Evolutionary conservation across 2,113 vertebrate species (phyloP).

Genomic region (Mungos mungo): DNA sequence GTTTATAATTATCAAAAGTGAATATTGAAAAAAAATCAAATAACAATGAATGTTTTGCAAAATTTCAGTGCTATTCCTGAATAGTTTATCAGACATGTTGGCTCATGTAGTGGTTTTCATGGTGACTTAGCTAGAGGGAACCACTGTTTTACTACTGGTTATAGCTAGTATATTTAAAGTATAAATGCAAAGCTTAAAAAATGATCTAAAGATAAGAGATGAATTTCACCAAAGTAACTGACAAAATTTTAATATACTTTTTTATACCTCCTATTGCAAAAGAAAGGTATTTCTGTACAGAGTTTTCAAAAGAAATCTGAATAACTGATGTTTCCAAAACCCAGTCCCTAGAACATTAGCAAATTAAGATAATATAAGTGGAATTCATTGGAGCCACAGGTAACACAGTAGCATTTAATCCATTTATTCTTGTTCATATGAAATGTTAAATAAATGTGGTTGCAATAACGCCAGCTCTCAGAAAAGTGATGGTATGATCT

Average conservation of each 20-base stretch:
- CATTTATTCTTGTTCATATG: constrained; percentile 49
- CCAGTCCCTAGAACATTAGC: background rate
- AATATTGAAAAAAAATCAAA: background rate
- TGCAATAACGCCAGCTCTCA: constrained; percentile 29
- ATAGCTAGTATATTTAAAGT: background rate
- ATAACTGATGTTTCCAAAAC: background rate
- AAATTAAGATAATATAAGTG: background rate
- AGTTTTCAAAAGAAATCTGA: background rate
- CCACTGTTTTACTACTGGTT: background rate
- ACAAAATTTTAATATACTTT: background rate
- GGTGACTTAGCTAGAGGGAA: background rate
- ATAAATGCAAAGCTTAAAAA: background rate
- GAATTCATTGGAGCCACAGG: background rate
- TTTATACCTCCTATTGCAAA: background rate
- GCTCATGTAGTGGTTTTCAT: background rate
- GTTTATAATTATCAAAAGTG: constrained; percentile 44
- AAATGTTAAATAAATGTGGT: constrained; percentile 37
- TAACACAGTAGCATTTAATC: background rate
- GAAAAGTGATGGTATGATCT: constrained; percentile 35
- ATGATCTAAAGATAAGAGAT: background rate
- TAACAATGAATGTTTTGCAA: background rate
- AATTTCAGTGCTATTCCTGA: background rate
- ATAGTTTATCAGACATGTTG: background rate
- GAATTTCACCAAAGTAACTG: constrained; percentile 5
- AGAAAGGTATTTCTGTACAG: background rate